Conservation (phyloP, 2,113 vertebrate genomes). For the Ancistrus triradiatus region DNA sequence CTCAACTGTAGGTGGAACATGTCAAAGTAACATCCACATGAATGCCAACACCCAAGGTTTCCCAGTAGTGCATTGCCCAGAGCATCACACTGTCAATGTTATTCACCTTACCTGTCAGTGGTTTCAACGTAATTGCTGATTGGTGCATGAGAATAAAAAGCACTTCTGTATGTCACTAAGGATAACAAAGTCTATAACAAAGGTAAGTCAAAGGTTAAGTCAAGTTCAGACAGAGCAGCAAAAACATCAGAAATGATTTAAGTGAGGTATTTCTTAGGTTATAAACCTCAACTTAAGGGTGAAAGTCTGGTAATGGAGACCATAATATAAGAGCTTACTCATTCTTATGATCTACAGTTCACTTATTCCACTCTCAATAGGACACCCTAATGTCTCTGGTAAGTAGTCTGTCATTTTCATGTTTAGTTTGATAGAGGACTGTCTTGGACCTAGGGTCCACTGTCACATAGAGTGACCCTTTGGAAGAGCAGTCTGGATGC, state of each 20-base stretch:
- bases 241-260: slow-evolving; percentile 15
- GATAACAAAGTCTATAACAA: too few relatives aligned
- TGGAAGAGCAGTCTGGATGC: slow-evolving; percentile 79
- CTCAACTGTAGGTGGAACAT: too few relatives aligned
- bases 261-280: slow-evolving; percentile 27
- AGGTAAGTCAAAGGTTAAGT: too few relatives aligned
- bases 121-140: too few relatives aligned
- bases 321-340: slow-evolving; percentile 6
- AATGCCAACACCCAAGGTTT: too few relatives aligned
- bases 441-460: slow-evolving; percentile 28
- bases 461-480: slow-evolving; percentile 43
- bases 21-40: too few relatives aligned
- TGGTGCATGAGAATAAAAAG: too few relatives aligned
- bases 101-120: too few relatives aligned
- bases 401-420: slow-evolving; percentile 7
- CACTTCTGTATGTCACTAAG: too few relatives aligned
- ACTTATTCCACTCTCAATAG: slow-evolving; percentile 2
- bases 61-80: too few relatives aligned
- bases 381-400: slow-evolving; percentile 7
- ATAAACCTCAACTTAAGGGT: slow-evolving; percentile 11
- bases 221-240: too few relatives aligned
- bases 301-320: slow-evolving; percentile 13
- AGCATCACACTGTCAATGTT: too few relatives aligned
- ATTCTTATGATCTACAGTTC: slow-evolving; percentile 10
- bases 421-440: background rate